Conservation (phyloP, 2,113 vertebrate species). For the Periophthalmus modestus region DNA sequence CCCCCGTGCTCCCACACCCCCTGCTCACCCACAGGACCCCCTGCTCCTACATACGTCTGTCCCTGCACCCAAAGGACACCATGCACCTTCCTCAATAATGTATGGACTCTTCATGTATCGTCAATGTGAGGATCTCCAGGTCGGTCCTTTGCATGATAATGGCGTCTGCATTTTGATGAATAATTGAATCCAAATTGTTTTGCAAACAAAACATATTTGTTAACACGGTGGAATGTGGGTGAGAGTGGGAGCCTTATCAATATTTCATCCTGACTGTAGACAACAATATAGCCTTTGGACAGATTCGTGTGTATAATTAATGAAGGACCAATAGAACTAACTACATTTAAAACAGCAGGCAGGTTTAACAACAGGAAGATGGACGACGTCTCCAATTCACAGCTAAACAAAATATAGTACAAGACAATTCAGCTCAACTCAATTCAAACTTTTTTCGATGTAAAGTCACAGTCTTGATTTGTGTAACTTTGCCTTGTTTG, state of each 20-base stretch:
- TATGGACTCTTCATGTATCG: conserved; percentile 70
- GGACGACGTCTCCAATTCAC: neutral
- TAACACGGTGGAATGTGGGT: conserved; percentile 75
- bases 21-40: neutral
- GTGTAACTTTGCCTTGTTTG: too few relatives aligned
- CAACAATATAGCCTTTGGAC: conserved; percentile 66
- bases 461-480: too few relatives aligned
- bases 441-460: too few relatives aligned
- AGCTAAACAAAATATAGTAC: neutral
- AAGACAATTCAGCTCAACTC: too few relatives aligned
- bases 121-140: conserved; percentile 50
- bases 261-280: conserved; percentile 75
- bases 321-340: conserved; percentile 54
- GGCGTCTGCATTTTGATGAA: conserved; percentile 64
- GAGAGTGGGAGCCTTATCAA: conserved; percentile 72
- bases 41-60: conserved; percentile 35
- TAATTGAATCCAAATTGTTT: conserved; percentile 77
- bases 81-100: conserved; percentile 69
- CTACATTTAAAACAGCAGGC: conserved; percentile 28
- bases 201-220: conserved; percentile 80
- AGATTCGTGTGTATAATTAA: conserved; percentile 72
- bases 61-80: conserved; percentile 49
- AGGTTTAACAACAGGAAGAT: conserved; percentile 25
- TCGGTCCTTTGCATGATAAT: conserved; percentile 72
- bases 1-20: too few relatives aligned